Evolutionary conservation across 2,113 vertebrate species (phyloP).

Genomic region (Lepidothrix coronata): DNA sequence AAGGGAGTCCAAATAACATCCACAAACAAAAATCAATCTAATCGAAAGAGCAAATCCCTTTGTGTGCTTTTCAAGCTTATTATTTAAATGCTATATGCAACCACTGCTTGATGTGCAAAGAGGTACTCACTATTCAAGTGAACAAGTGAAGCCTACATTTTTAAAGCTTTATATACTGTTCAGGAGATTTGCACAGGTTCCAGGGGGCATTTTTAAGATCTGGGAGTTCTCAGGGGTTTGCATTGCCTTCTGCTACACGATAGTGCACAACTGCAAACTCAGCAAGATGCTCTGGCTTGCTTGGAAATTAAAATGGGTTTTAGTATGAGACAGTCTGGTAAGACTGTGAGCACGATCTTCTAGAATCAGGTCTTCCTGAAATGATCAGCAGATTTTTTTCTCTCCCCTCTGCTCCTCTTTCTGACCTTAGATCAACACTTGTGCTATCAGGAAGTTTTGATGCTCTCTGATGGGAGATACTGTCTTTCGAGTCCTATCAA

Average conservation of each 20-base stretch:
- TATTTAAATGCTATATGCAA: slow-evolving; percentile 61
- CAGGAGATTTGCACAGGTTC: slow-evolving; percentile 19
- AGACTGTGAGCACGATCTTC: slow-evolving; percentile 21
- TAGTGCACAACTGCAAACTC: slow-evolving; percentile 9
- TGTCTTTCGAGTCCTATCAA: background rate
- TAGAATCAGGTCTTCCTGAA: slow-evolving; percentile 21
- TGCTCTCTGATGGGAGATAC: background rate
- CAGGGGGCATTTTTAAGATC: slow-evolving; percentile 1
- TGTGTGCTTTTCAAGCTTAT: slow-evolving; percentile 64
- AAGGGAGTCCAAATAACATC: slow-evolving; percentile 68
- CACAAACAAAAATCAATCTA: slow-evolving; percentile 71
- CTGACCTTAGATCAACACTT: background rate
- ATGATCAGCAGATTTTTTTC: slow-evolving; percentile 47
- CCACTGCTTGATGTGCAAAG: slow-evolving; percentile 4
- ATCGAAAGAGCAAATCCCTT: slow-evolving; percentile 66
- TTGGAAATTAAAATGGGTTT: slow-evolving; percentile 13
- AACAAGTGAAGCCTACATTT: background rate
- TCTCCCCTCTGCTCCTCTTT: background rate
- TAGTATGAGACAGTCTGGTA: slow-evolving; percentile 39
- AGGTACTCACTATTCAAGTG: background rate
- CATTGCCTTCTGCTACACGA: slow-evolving; percentile 9
- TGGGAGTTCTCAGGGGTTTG: background rate
- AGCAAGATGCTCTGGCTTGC: slow-evolving; percentile 30
- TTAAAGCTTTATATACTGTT: background rate
- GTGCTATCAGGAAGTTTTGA: background rate